phyloP scores from a whole-genome alignment of 2,888 invertebrate species.

The Sarcophaga rosellei region DNA sequence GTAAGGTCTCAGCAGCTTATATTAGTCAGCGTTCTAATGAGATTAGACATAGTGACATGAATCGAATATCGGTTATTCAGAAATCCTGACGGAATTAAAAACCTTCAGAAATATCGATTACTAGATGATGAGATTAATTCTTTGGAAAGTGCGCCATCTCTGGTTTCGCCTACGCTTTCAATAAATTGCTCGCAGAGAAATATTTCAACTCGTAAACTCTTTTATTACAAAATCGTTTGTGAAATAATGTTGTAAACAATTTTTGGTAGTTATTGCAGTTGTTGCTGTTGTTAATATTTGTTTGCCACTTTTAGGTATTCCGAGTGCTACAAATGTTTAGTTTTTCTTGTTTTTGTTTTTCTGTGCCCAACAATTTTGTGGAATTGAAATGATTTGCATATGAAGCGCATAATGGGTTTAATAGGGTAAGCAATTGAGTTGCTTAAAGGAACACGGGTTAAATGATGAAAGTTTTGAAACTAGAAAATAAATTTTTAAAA shows the following conservation, averaged over 20 bases:
- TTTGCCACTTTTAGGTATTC: conserved; percentile 52
- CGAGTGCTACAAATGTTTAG: conserved; percentile 47
- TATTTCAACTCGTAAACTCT: conserved; percentile 43
- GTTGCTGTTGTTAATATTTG: conserved; percentile 47
- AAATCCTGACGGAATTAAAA: too few species aligned
- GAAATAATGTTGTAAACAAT: conserved; percentile 56
- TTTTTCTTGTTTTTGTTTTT: background rate
- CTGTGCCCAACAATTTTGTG: background rate
- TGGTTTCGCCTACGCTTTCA: background rate
- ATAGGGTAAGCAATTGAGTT: background rate
- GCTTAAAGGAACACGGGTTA: background rate
- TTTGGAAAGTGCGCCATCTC: background rate
- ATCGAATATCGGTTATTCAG: too few species aligned
- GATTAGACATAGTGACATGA: too few species aligned
- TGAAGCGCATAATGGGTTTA: background rate
- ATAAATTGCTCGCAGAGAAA: conserved; percentile 18
- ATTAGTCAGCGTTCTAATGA: too few species aligned
- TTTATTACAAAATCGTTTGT: conserved; percentile 55
- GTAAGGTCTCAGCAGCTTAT: too few species aligned
- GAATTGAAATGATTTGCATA: background rate
- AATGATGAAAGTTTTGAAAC: background rate
- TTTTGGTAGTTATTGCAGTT: conserved; percentile 8
- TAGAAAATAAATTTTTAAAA: background rate
- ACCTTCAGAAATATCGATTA: too few species aligned
- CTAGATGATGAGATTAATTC: too few species aligned